Evolutionary conservation across 2,888 invertebrate species (phyloP).

Genomic region (Camptogramma bilineatum): DNA sequence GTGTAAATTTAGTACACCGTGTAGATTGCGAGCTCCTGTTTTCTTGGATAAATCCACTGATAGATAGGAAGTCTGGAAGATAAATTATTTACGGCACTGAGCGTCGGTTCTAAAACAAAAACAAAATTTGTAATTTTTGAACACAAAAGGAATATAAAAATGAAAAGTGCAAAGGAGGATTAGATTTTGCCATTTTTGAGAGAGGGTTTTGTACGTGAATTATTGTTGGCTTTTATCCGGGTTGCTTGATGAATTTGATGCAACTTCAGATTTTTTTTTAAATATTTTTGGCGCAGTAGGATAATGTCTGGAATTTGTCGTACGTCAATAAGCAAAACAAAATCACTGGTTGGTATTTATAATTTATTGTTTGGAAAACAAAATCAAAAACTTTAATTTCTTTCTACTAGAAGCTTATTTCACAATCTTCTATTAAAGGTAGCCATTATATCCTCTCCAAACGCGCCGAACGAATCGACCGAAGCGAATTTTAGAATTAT

Average conservation of each 20-base stretch:
- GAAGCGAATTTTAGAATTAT: no score
- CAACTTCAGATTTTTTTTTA: not conserved
- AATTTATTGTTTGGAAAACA: no score
- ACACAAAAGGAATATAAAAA: not conserved
- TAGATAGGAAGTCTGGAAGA: not conserved
- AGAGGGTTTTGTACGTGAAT: not conserved
- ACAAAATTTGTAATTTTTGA: not conserved
- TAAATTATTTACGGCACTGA: not conserved
- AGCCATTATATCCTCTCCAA: no score
- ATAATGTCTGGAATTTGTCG: no score
- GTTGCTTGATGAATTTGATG: not conserved
- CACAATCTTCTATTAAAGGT: no score
- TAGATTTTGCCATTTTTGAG: not conserved
- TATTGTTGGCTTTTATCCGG: not conserved
- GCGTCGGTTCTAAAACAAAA: not conserved
- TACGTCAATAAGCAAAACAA: no score
- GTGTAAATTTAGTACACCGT: not conserved
- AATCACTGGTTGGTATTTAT: no score
- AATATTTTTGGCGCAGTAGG: not conserved
- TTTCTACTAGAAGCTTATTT: no score
- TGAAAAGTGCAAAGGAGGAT: not conserved
- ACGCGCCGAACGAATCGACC: no score
- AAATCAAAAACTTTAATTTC: no score
- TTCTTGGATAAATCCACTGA: conserved; percentile 7
- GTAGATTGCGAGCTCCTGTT: conserved; percentile 26